Evolutionary conservation across 2,797 vertebrate genomes (phyloP), one percentile per base, ranked within the genome.

Genomic region (Moxostoma hubbsi): DNA sequence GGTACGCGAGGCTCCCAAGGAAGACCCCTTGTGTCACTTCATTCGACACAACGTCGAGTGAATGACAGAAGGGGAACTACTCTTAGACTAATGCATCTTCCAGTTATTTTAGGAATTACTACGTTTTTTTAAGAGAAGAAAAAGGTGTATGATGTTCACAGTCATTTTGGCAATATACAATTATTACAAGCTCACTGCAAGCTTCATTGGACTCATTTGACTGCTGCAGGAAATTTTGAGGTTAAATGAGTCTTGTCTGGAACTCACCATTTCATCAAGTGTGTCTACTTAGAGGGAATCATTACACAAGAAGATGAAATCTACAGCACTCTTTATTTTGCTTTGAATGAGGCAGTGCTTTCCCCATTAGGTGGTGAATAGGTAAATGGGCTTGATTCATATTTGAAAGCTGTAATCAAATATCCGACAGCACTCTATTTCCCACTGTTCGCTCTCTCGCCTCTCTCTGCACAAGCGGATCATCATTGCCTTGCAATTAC

Each of bases 351-450:
- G 75, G 66, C 75, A 62, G 12, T 47, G 73, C 77, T 73, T 61
- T 75, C 58, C 49, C 53, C 59, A 74, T 83, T 80, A 83, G 74
- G 77, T 66, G 45, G 11, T 70, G 73, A 85, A 79, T 77, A 66
- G 68, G 36, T 70, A 66, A 64, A 81, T 43, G 43, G 68, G 6
- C 79, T 84, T 77, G 63, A 84, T 70, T 79, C 58, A 70, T 73
- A 81, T 74, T 63, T 83, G 55, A 85, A 82, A 46, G 65, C 79
- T 73, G 73, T 69, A 82, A 80, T 86, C 73, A 77, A 72, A 82
- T 75, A 77, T 66, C 64, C n/a, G 0, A 45, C 54, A 63, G 57
- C n/a, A 49, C 9, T 47, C 55, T 67, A 11, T 46, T 36, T 13
- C 11, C 58, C 45, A 2, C 9, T 77, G 9, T 61, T 62, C 43